Evolutionary conservation across 2,888 invertebrate genomes (phyloP).

Genomic region (Spilosoma lubricipeda): DNA sequence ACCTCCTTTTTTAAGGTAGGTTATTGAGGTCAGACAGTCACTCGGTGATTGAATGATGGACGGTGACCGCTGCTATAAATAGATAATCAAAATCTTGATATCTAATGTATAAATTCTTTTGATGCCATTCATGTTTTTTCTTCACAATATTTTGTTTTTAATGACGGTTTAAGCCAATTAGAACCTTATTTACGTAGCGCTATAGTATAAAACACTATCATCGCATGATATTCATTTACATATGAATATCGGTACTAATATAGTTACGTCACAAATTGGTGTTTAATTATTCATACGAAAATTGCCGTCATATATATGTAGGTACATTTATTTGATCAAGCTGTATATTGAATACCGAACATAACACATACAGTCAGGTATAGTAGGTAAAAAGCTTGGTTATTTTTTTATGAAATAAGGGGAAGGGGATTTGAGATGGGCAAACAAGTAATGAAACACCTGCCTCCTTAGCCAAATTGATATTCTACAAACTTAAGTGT

Average conservation of each 20-base stretch:
- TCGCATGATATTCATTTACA: background rate
- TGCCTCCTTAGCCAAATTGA: too few species aligned
- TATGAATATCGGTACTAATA: background rate
- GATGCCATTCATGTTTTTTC: background rate
- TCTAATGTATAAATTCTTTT: background rate
- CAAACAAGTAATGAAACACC: too few species aligned
- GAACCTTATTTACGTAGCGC: background rate
- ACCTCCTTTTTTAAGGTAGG: background rate
- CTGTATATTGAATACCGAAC: background rate
- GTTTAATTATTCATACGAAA: background rate
- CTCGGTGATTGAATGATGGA: background rate
- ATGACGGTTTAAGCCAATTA: background rate
- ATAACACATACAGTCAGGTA: background rate
- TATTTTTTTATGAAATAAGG: background rate
- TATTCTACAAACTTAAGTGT: too few species aligned
- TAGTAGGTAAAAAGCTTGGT: background rate
- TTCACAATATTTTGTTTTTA: background rate
- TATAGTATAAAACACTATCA: background rate
- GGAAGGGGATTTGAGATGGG: too few species aligned
- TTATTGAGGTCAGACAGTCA: background rate
- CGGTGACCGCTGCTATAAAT: constrained; percentile 5
- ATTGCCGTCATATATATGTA: background rate
- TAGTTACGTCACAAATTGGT: background rate
- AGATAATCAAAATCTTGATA: constrained; percentile 4
- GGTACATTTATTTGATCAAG: background rate